phyloP scores from a whole-genome alignment of 2,888 invertebrate species.

The Netelia fuscicornis region DNA sequence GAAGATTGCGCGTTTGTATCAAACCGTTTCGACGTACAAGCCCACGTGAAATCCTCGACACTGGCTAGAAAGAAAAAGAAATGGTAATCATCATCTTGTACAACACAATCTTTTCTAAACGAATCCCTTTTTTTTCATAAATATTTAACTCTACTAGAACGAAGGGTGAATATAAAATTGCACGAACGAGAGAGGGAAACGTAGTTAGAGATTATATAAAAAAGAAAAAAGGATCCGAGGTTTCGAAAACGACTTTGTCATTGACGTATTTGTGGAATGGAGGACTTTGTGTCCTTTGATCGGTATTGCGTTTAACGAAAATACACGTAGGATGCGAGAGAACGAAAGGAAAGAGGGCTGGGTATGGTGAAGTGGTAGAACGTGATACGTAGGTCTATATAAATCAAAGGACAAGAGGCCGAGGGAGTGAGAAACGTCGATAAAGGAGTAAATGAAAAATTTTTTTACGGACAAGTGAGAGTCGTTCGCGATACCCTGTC shows the following conservation, averaged over 20 bases:
- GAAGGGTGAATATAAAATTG: background rate
- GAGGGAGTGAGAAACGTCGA: conserved; percentile 9
- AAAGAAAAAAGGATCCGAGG: background rate
- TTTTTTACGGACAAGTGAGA: background rate
- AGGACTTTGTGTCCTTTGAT: background rate
- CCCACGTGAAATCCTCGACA: background rate
- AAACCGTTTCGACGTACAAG: background rate
- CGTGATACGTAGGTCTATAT: background rate
- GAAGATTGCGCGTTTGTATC: conserved; percentile 51
- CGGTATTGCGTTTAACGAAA: background rate
- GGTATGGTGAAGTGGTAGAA: background rate
- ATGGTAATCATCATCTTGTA: conserved; percentile 9
- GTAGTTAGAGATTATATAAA: background rate
- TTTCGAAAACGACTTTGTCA: background rate
- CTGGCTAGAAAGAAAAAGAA: conserved; percentile 25
- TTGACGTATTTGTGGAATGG: background rate
- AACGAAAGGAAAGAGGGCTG: background rate
- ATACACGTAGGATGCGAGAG: background rate
- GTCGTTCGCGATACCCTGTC: background rate
- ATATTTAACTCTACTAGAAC: background rate
- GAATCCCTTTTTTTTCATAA: background rate
- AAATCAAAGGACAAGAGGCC: background rate
- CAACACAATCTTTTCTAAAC: background rate
- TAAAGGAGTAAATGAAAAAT: conserved; percentile 18
- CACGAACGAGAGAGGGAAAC: background rate